Conservation (phyloP, 2,888 invertebrate species). For the Oscheius onirici region DNA sequence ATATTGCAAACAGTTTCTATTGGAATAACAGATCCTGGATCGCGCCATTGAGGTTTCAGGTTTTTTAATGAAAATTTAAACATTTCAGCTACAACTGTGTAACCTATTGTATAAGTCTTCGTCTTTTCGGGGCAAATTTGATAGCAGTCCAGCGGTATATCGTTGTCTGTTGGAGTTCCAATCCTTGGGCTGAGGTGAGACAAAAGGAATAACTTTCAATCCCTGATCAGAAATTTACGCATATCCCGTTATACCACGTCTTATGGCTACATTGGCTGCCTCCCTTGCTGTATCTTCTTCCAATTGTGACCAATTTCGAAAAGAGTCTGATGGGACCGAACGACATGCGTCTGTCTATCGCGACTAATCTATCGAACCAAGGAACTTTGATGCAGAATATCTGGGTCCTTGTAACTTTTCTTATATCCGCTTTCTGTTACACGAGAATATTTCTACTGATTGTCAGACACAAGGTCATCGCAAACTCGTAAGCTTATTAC, state of each 20-base stretch:
- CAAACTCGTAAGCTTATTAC: too few relatives aligned
- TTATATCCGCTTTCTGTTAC: too few relatives aligned
- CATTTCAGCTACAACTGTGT: constrained; percentile 11
- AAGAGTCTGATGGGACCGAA: too few relatives aligned
- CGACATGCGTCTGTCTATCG: too few relatives aligned
- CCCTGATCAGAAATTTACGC: background rate
- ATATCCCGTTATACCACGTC: background rate
- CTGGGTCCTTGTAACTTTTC: too few relatives aligned
- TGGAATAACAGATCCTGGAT: constrained; percentile 11
- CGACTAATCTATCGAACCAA: too few relatives aligned
- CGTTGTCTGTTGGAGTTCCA: background rate
- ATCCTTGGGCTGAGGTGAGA: background rate
- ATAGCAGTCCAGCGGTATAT: constrained; percentile 13
- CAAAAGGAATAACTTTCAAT: background rate
- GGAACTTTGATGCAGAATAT: too few relatives aligned
- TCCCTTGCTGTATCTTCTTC: background rate
- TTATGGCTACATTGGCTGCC: constrained; percentile 26
- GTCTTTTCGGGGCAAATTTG: constrained; percentile 14
- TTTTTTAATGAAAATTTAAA: background rate
- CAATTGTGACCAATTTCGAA: too few relatives aligned
- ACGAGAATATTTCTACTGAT: background rate
- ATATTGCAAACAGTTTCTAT: constrained; percentile 4
- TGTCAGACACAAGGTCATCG: background rate
- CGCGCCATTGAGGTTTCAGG: background rate
- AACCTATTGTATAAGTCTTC: constrained; percentile 7